Conservation (phyloP, 2,113 vertebrate species). For the Pelodiscus sinensis region DNA sequence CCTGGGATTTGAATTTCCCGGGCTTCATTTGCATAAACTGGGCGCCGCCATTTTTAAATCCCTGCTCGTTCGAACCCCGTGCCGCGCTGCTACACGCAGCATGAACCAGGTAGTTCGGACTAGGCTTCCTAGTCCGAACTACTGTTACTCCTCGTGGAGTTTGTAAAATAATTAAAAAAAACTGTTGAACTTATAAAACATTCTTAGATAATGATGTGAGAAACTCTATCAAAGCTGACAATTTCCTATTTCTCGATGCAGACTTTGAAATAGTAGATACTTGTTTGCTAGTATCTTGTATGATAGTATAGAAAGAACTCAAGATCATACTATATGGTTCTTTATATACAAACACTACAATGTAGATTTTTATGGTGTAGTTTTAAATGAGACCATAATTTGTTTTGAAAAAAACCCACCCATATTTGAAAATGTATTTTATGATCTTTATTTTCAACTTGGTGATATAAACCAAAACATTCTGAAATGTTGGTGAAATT, state of each 20-base stretch:
- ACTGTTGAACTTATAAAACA: neutral
- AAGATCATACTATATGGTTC: neutral
- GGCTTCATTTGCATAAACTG: too few species aligned
- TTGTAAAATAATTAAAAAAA: neutral
- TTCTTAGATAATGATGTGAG: neutral
- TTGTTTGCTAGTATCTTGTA: neutral
- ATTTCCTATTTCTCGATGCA: constrained; percentile 10
- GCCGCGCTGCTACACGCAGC: too few species aligned
- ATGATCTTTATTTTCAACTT: neutral
- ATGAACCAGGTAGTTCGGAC: too few species aligned
- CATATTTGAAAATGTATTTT: neutral
- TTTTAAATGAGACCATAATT: neutral
- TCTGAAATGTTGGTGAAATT: neutral
- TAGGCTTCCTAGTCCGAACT: too few species aligned
- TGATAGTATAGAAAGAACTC: neutral
- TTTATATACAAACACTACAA: neutral
- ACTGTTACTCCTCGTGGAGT: too few species aligned
- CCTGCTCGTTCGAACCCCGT: too few species aligned
- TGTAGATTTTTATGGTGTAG: neutral
- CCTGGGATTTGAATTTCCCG: too few species aligned
- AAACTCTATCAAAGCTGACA: neutral
- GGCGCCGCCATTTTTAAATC: too few species aligned
- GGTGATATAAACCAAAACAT: neutral
- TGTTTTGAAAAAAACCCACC: neutral
- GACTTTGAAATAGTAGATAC: neutral